Evolutionary conservation across 1,140 invertebrate genomes (phyloP).

Genomic region (Drosophila serrata): DNA sequence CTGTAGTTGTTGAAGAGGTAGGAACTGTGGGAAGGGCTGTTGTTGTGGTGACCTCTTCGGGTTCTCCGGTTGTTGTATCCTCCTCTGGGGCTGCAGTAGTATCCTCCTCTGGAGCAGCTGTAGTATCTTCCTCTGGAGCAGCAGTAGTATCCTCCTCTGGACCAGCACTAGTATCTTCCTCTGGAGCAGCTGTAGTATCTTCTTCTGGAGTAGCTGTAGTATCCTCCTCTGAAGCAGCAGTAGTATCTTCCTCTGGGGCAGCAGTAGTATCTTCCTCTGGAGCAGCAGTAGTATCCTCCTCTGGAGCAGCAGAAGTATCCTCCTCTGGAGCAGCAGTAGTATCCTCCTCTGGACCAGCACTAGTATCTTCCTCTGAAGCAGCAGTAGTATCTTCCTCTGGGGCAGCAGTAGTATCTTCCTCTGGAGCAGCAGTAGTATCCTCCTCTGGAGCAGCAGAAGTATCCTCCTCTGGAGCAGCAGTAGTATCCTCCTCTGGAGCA

Average conservation of each 20-base stretch:
- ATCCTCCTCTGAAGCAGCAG: background rate
- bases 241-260: conserved; percentile 2
- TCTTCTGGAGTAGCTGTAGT: background rate
- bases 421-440: too few relatives aligned
- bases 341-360: too few relatives aligned
- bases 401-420: too few relatives aligned
- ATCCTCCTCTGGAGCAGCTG: background rate
- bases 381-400: too few relatives aligned
- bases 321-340: background rate
- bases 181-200: background rate
- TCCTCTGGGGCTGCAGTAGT: background rate
- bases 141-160: background rate
- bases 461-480: background rate
- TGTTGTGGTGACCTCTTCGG: background rate
- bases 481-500: background rate
- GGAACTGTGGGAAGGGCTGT: background rate
- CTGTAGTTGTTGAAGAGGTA: background rate
- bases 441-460: background rate
- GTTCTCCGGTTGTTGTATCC: background rate
- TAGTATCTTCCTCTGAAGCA: too few relatives aligned
- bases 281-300: background rate
- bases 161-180: background rate
- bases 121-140: background rate
- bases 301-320: background rate
- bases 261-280: background rate